Evolutionary conservation across 2,888 invertebrate genomes (phyloP), one percentile per base, ranked within the genome.

Genomic region (Sepioteuthis lessoniana): DNA sequence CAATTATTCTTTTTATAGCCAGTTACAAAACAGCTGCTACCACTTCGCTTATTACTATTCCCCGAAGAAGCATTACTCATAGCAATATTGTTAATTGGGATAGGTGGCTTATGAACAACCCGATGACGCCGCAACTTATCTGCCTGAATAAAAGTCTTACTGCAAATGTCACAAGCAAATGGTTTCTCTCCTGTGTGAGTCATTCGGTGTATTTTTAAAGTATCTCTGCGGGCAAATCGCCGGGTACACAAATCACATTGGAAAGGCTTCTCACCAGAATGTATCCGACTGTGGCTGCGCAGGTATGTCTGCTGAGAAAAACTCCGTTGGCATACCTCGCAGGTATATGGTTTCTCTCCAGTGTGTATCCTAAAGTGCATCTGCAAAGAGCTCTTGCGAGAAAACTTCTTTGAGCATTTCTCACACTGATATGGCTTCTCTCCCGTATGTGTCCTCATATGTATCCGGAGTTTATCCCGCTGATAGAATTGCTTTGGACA

Each of bases 401-500:
- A 47, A 31, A 92, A 92, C 92, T 47, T 42, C 92, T 47, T n/a
- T 8, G 92, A 28, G 10, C 92, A 92, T 47, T 47, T 46, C 19
- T 92, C 92, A 31, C 92, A 92, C n/a, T 42, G 0, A 21, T 47
- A 92, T 47, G 92, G 92, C n/a, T 46, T 46, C 16, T 76, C 76
- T n/a, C n/a, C n/a, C 25, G 76, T 76, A 47, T 92, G 92, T 0
- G 92, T 92, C 16, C 92, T 7, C n/a, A n/a, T 92, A 47, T 92
- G 92, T 19, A 92, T 92, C 92, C 47, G 92, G 42, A 93, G 50
- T 31, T 93, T 60, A 19, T 50, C 60, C 25, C 38, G 46, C 50
- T 55, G 93, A 5, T 38, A 38, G 50, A 93, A 93, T 35, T 50
- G 38, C 93, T 93, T 93, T 25, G 37, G 55, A 28, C 93, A 93